phyloP scores from a whole-genome alignment of 2,888 invertebrate genomes.

The Cosmia trapezina region DNA sequence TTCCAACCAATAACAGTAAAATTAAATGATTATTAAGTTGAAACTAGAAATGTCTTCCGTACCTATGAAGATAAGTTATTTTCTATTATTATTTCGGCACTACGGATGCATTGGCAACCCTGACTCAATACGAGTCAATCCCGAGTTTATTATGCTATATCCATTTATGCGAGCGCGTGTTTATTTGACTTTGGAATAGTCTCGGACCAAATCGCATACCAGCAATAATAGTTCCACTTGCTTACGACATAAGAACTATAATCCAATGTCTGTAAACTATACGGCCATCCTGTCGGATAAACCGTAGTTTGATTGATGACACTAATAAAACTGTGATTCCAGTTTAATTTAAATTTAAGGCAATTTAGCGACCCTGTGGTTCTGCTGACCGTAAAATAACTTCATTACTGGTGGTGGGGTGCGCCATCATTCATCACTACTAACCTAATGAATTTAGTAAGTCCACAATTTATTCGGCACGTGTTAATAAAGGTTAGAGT shows the following conservation, averaged over 20 bases:
- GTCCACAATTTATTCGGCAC: conserved; percentile 38
- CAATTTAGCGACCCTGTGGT: conserved; percentile 86
- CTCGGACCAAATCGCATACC: conserved; percentile 70
- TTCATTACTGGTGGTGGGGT: conserved; percentile 81
- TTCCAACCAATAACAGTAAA: neutral
- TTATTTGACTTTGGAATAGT: conserved; percentile 88
- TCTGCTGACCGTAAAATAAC: conserved; percentile 87
- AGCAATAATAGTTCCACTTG: conserved; percentile 71
- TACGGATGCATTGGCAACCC: conserved; percentile 66
- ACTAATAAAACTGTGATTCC: conserved; percentile 90
- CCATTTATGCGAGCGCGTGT: conserved; percentile 87
- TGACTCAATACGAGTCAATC: conserved; percentile 82
- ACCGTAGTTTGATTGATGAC: conserved; percentile 89
- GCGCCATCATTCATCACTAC: conserved; percentile 79
- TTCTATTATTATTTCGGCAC: conserved; percentile 5
- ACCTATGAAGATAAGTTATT: conserved; percentile 2
- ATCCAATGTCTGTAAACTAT: conserved; percentile 69
- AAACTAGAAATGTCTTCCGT: neutral
- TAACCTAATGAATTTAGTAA: conserved; percentile 63
- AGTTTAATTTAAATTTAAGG: conserved; percentile 90
- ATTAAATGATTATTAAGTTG: neutral
- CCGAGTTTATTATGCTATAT: conserved; percentile 85
- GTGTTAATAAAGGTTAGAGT: conserved; percentile 22
- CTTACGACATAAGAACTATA: conserved; percentile 75
- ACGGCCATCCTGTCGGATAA: conserved; percentile 75